Evolutionary conservation across 2,888 invertebrate genomes (phyloP), one percentile per base, ranked within the genome.

Genomic region (Nomada fucata): DNA sequence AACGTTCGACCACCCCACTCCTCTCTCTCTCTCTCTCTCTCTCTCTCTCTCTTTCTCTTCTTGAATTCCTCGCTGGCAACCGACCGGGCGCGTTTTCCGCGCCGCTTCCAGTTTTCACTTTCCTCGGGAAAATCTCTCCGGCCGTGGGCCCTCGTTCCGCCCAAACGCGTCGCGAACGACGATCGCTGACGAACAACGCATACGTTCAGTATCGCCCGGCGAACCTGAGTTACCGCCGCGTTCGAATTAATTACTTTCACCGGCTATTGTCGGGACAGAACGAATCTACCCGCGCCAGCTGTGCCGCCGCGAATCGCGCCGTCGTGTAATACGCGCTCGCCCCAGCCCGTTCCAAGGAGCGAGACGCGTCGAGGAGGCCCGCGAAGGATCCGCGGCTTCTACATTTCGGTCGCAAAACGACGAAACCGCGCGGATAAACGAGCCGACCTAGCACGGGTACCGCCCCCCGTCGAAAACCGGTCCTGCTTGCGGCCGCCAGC

Each of bases 401-500:
- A 76, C 79, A 68, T 87, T 87, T 87, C 76, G 85, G 73, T 60
- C 64, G 76, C 63, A 84, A 84, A 87, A 83, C 76, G 77, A 85
- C 82, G 71, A 86, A 82, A 80, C 71, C 75, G 71, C 85, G 82
- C 82, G 86, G 79, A 84, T 75, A 75, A 86, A 89, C 86, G 76
- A 82, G 47, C 79, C 65, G 60, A 52, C 76, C 63, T 78, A 86
- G 81, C 86, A 83, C 86, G 86, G 85, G 85, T 70, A 57, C 72
- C 60, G 68, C 67, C 79, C 60, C 80, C 67, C 68, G 52, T 64
- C 73, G 86, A 72, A 84, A 89, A 89, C 89, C 89, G 89, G 89
- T 89, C 89, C 88, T 81, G 80, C 83, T 63, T 80, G 84, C 70
- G 65, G 87, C 75, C 68, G 73, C 78, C 72, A 76, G 82, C 78